These are phyloP conservation scores for Agriopis marginaria DNA, from an alignment of 2,888 invertebrate genomes.

Conservation along the genomic window DNA sequence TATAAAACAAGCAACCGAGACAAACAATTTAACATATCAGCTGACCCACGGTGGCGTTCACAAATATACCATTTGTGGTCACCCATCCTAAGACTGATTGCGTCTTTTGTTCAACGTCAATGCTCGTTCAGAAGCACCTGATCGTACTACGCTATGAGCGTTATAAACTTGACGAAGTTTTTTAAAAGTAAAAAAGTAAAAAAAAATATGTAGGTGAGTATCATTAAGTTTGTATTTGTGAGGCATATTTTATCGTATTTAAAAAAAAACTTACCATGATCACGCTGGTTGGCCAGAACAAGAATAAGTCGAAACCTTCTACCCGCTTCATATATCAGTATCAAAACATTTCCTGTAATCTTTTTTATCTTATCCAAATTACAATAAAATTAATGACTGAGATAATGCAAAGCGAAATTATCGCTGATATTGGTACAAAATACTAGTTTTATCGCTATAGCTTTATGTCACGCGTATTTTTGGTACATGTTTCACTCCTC, in stretches of 20 bases:
- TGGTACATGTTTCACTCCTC: constrained; percentile 1
- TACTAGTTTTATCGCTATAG: constrained; percentile 14
- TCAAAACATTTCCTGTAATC: constrained; percentile 48
- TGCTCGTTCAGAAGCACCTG: no score
- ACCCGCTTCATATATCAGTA: constrained; percentile 52
- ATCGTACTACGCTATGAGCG: no score
- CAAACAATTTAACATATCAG: no score
- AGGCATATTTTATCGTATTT: not conserved
- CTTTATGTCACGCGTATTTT: constrained; percentile 20
- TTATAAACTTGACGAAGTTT: no score
- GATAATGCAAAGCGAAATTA: constrained; percentile 41
- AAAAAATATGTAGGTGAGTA: no score
- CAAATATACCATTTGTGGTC: no score
- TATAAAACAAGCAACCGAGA: no score
- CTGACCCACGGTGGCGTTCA: no score
- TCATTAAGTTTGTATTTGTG: no score
- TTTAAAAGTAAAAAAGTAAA: no score
- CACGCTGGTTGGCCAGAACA: constrained; percentile 57
- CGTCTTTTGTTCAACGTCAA: no score
- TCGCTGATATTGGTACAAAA: constrained; percentile 40
- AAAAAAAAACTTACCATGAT: constrained; percentile 67
- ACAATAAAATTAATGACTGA: constrained; percentile 51
- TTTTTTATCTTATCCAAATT: constrained; percentile 65
- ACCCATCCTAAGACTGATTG: no score
- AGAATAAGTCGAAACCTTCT: constrained; percentile 47